Evolutionary conservation across 1,140 invertebrate species (phyloP).

Genomic region (Platyscapa corneri): DNA sequence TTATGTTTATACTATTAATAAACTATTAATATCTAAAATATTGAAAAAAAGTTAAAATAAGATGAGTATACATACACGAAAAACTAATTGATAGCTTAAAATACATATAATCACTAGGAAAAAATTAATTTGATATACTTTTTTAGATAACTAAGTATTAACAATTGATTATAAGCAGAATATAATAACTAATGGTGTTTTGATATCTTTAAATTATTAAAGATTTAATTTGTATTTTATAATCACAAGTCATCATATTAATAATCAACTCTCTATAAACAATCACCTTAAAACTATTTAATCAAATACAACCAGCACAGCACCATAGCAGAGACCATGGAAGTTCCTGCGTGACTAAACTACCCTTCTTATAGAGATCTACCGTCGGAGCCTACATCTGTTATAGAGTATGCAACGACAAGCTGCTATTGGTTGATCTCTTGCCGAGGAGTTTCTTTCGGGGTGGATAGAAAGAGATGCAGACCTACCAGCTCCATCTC

Average conservation of each 20-base stretch:
- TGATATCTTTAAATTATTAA: background rate
- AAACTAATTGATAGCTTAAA: too few relatives aligned
- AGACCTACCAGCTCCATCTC: conserved; percentile 47
- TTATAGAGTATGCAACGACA: conserved; percentile 54
- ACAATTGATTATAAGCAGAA: too few relatives aligned
- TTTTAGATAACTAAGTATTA: too few relatives aligned
- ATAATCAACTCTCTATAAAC: conserved; percentile 5
- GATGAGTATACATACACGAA: too few relatives aligned
- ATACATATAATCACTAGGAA: too few relatives aligned
- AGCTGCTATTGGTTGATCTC: conserved; percentile 56
- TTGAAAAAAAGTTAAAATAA: too few relatives aligned
- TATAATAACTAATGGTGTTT: too few relatives aligned
- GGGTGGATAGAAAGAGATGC: conserved; percentile 58
- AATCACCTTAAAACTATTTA: conserved; percentile 18
- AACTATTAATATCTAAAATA: too few relatives aligned
- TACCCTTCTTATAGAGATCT: conserved; percentile 56
- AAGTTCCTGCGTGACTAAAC: conserved; percentile 57
- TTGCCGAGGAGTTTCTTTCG: conserved; percentile 53
- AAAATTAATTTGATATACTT: too few relatives aligned
- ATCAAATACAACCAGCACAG: conserved; percentile 6
- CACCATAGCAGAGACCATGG: conserved; percentile 27
- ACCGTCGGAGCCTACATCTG: conserved; percentile 49
- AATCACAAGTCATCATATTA: conserved; percentile 25
- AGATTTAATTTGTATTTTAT: background rate
- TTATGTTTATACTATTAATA: too few relatives aligned